Evolutionary conservation across 2,888 invertebrate genomes (phyloP).

Genomic region (Dynastes hyllus): DNA sequence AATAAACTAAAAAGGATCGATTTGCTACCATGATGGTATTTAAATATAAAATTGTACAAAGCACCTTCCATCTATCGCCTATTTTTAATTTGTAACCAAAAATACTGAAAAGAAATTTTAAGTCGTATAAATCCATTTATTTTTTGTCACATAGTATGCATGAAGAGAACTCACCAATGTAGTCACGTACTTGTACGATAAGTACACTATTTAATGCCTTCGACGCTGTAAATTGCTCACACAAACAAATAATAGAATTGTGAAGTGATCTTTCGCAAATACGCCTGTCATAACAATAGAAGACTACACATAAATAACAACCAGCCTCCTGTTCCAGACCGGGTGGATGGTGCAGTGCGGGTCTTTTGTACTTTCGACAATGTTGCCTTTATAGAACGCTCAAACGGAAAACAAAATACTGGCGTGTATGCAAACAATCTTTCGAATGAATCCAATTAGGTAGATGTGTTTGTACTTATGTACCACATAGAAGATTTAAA

Average conservation of each 20-base stretch:
- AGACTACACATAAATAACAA: constrained; percentile 9
- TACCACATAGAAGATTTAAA: background rate
- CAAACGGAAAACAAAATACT: constrained; percentile 19
- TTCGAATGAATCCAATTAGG: constrained; percentile 35
- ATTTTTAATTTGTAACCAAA: too few relatives aligned
- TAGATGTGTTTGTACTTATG: background rate
- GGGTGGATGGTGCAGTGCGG: background rate
- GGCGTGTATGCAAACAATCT: constrained; percentile 25
- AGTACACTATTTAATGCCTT: too few relatives aligned
- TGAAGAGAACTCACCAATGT: too few relatives aligned
- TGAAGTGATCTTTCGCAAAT: constrained; percentile 16
- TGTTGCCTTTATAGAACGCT: constrained; percentile 17
- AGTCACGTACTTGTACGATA: too few relatives aligned
- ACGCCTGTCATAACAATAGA: constrained; percentile 22
- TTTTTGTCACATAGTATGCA: too few relatives aligned
- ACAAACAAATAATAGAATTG: constrained; percentile 3
- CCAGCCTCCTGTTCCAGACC: background rate
- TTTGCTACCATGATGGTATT: too few relatives aligned
- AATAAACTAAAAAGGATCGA: too few relatives aligned
- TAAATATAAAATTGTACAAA: too few relatives aligned
- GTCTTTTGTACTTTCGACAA: constrained; percentile 24
- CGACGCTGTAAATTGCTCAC: too few relatives aligned
- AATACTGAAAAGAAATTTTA: too few relatives aligned
- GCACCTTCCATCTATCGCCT: too few relatives aligned
- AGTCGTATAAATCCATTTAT: too few relatives aligned